Evolutionary conservation across 2,797 vertebrate genomes (phyloP).

Genomic region (Hyperoplus immaculatus): DNA sequence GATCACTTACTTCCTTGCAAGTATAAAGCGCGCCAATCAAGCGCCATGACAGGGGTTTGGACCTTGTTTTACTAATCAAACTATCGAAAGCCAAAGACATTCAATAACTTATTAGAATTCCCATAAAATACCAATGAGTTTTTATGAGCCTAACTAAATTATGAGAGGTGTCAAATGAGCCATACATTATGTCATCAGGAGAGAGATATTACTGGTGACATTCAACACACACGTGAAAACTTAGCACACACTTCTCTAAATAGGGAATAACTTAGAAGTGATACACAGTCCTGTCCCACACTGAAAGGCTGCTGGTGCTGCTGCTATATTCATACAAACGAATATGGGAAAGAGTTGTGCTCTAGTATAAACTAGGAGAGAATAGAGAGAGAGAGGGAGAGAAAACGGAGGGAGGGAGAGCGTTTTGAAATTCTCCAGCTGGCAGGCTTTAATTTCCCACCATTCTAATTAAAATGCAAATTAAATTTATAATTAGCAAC

Average conservation of each 20-base stretch:
- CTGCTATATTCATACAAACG: conserved; percentile 72
- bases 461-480: conserved; percentile 99
- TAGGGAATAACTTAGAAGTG: conserved; percentile 69
- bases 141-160: conserved; percentile 54
- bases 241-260: conserved; percentile 51
- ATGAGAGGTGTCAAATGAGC: conserved; percentile 42
- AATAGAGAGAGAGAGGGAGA: conserved; percentile 59
- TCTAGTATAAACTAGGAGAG: conserved; percentile 75
- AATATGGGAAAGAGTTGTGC: conserved; percentile 78
- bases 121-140: conserved; percentile 24
- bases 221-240: conserved; percentile 46
- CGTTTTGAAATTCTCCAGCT: conserved; percentile 99
- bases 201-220: conserved; percentile 31
- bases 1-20: conserved; percentile 75
- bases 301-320: conserved; percentile 72
- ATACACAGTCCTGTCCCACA: conserved; percentile 64
- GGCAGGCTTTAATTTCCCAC: conserved; percentile 99
- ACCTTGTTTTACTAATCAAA: conserved; percentile 59
- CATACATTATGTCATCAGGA: conserved; percentile 30
- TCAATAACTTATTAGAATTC: conserved; percentile 49
- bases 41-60: conserved; percentile 58
- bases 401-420: conserved; percentile 83
- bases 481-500: conserved; percentile 99
- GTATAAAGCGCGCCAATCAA: conserved; percentile 68
- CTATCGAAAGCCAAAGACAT: conserved; percentile 44